These are phyloP conservation scores for Dolichomitus sp. DNA, from an alignment of 2,888 invertebrate species.

Conservation along the genomic window DNA sequence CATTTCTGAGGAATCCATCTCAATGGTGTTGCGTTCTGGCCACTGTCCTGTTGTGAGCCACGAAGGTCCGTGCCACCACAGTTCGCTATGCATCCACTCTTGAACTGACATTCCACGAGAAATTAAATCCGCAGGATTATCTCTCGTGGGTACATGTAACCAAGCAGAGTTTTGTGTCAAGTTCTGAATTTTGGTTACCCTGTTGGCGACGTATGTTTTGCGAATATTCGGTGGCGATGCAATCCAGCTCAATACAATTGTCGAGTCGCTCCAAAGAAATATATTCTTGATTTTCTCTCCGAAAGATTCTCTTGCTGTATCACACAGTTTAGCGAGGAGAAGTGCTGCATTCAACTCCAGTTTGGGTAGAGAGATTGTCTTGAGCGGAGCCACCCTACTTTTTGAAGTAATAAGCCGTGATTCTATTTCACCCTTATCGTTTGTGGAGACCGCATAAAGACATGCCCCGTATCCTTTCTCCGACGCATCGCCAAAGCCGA, in stretches of 20 bases:
- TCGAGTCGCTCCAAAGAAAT: constrained; percentile 66
- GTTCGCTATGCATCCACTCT: not conserved
- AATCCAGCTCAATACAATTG: constrained; percentile 67
- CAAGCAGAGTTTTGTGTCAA: constrained; percentile 14
- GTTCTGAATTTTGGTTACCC: constrained; percentile 57
- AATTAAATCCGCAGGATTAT: constrained; percentile 57
- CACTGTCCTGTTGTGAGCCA: constrained; percentile 47
- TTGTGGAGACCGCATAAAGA: constrained; percentile 51
- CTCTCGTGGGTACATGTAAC: constrained; percentile 45
- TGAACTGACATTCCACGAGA: constrained; percentile 42
- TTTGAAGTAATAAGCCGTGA: constrained; percentile 13
- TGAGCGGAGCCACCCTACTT: constrained; percentile 30
- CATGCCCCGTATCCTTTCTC: constrained; percentile 69
- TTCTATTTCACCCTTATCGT: not conserved
- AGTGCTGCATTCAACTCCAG: constrained; percentile 53
- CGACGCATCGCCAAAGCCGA: constrained; percentile 71
- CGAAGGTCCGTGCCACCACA: constrained; percentile 57
- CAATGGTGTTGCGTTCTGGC: constrained; percentile 9
- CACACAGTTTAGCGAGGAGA: constrained; percentile 29
- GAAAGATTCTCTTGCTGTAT: constrained; percentile 5
- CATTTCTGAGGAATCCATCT: constrained; percentile 16
- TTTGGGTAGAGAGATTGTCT: constrained; percentile 33
- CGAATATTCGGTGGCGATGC: constrained; percentile 42
- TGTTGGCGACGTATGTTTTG: constrained; percentile 58
- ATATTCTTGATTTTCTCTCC: constrained; percentile 29